Evolutionary conservation across 2,113 vertebrate species (phyloP).

Genomic region (Zapornia atra): DNA sequence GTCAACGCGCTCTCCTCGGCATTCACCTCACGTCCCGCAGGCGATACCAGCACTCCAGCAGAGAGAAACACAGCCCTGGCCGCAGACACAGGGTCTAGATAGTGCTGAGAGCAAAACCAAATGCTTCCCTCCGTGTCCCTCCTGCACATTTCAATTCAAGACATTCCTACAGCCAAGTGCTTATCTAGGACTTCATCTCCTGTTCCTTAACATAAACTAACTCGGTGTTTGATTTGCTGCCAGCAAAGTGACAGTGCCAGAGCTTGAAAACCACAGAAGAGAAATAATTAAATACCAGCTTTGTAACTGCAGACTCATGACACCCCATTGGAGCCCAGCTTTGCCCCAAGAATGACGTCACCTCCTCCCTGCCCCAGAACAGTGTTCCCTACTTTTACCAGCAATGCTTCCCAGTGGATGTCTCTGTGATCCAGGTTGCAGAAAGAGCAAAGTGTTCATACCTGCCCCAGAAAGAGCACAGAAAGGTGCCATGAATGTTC

Average conservation of each 20-base stretch:
- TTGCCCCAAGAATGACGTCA: background rate
- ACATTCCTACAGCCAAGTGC: slow-evolving; percentile 11
- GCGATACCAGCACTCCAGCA: background rate
- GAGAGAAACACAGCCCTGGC: background rate
- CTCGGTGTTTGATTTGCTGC: slow-evolving; percentile 51
- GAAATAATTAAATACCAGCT: slow-evolving; percentile 29
- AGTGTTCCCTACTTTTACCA: background rate
- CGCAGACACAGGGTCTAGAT: fast-evolving
- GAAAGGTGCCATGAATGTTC: background rate
- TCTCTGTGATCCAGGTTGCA: background rate
- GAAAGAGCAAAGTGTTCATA: background rate
- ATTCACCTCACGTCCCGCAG: background rate
- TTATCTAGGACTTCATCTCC: slow-evolving; percentile 64
- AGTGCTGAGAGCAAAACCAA: background rate
- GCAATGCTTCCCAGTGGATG: background rate
- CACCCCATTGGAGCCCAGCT: background rate
- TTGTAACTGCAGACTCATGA: slow-evolving; percentile 29
- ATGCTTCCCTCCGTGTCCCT: background rate
- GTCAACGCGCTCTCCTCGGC: background rate
- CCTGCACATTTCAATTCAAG: background rate
- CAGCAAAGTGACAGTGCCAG: slow-evolving; percentile 50
- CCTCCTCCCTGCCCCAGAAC: background rate
- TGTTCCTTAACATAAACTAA: slow-evolving; percentile 51
- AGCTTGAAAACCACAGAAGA: slow-evolving; percentile 33
- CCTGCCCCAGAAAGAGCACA: background rate